A percentile compares a stretch with the other conserved stretches of the same genome.
Evolutionary conservation across 1,140 invertebrate species (phyloP).

Genomic region (Sogatella furcifera): DNA sequence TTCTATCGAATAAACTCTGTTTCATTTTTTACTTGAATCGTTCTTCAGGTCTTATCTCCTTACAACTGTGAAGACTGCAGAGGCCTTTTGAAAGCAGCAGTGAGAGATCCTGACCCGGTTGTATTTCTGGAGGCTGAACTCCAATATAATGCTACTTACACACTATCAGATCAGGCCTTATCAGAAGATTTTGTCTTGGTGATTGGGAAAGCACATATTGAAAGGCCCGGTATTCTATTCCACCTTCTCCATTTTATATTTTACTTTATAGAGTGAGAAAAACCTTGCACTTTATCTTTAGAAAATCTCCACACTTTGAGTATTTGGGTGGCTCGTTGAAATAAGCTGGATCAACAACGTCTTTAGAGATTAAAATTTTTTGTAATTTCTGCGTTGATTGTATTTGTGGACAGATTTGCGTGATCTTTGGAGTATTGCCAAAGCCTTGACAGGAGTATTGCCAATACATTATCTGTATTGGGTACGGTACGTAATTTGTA

Average conservation of each 20-base stretch:
- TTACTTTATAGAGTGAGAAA: too few relatives aligned
- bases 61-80: slow-evolving; percentile 88
- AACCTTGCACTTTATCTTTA: too few relatives aligned
- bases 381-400: too few relatives aligned
- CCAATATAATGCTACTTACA: slow-evolving; percentile 81
- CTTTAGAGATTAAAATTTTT: too few relatives aligned
- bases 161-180: slow-evolving; percentile 81
- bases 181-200: slow-evolving; percentile 85
- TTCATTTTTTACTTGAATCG: neutral
- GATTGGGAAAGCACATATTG: slow-evolving; percentile 77
- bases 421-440: too few relatives aligned
- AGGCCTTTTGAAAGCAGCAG: slow-evolving; percentile 88
- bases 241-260: neutral
- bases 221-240: slow-evolving; percentile 40
- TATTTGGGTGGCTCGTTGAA: too few relatives aligned
- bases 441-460: too few relatives aligned
- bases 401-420: too few relatives aligned
- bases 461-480: too few relatives aligned
- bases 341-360: too few relatives aligned
- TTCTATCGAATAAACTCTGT: neutral
- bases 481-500: too few relatives aligned
- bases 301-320: too few relatives aligned
- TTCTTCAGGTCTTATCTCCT: slow-evolving; percentile 42
- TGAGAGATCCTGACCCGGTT: slow-evolving; percentile 91
- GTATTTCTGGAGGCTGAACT: slow-evolving; percentile 95